Percentiles rank a stretch among this genome's conserved stretches.
Evolutionary conservation across 1,140 invertebrate genomes (phyloP).

Genomic region (Liolophura sinensis): DNA sequence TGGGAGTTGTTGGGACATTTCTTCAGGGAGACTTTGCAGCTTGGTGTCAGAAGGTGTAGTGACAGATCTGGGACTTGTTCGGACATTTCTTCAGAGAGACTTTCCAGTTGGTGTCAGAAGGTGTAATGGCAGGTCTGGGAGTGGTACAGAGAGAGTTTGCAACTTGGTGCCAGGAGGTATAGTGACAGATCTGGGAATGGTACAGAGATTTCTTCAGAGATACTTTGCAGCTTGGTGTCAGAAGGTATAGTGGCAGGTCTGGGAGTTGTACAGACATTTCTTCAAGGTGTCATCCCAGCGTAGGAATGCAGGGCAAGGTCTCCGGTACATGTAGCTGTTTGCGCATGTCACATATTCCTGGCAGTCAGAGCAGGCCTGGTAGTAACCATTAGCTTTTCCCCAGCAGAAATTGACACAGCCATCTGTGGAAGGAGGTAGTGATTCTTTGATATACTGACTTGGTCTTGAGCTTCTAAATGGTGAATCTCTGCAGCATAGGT

Average conservation of each 20-base stretch:
- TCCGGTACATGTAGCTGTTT: constrained; percentile 22
- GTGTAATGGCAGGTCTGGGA: no score
- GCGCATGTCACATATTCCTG: constrained; percentile 29
- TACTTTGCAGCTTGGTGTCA: not conserved
- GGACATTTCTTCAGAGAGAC: constrained; percentile 25
- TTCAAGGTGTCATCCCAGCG: constrained; percentile 32
- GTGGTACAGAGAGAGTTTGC: no score
- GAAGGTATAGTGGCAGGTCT: constrained; percentile 3
- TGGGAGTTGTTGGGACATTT: no score
- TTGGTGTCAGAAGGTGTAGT: no score
- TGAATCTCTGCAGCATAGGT: no score
- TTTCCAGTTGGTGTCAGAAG: no score
- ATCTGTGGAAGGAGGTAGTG: no score
- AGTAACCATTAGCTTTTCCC: constrained; percentile 27
- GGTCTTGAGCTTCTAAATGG: no score
- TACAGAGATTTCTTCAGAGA: no score
- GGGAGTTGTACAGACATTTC: constrained; percentile 15
- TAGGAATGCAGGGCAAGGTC: constrained; percentile 25
- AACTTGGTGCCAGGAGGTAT: not conserved
- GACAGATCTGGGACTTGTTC: no score
- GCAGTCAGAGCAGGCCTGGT: constrained; percentile 35
- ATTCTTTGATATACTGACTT: no score
- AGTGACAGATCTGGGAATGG: constrained; percentile 4
- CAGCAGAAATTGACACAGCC: constrained; percentile 32
- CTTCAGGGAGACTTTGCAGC: no score